A percentile compares a stretch with the other conserved stretches of the same genome.
Conservation (phyloP, 2,797 vertebrate species). For the Triplophysa bombifrons region DNA sequence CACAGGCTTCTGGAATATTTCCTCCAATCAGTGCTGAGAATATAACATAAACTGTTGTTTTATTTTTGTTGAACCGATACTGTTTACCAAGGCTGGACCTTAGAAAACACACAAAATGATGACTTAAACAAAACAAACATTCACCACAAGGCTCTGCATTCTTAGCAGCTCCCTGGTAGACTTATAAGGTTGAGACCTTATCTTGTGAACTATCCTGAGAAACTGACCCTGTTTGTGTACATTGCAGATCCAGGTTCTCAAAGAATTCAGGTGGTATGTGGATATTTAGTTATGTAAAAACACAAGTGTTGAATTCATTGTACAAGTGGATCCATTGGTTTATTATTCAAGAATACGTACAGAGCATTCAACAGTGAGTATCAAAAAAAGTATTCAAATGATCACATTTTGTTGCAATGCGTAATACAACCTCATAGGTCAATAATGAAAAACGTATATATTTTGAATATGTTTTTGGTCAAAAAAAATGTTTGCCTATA, state of each 20-base stretch:
- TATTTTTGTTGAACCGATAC: constrained; percentile 26
- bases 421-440: not conserved
- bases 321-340: too few species aligned
- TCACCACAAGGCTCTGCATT: constrained; percentile 53
- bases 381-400: not conserved
- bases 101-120: constrained; percentile 44
- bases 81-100: constrained; percentile 23
- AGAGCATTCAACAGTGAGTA: not conserved
- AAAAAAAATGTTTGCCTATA: too few species aligned
- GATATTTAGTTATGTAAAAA: constrained; percentile 57
- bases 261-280: constrained; percentile 4
- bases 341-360: not conserved
- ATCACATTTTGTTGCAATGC: not conserved
- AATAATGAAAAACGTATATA: not conserved
- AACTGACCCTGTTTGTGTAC: constrained; percentile 30
- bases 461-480: not conserved
- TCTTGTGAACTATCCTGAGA: constrained; percentile 49
- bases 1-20: constrained; percentile 6
- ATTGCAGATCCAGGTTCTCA: constrained; percentile 1
- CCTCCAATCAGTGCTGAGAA: not conserved
- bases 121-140: constrained; percentile 61
- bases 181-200: constrained; percentile 47
- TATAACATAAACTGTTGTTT: constrained; percentile 7
- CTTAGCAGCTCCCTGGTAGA: constrained; percentile 56
- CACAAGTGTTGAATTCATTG: constrained; percentile 25